These are phyloP conservation scores for Battus philenor DNA, from an alignment of 1,140 invertebrate species.

Conservation along the genomic window DNA sequence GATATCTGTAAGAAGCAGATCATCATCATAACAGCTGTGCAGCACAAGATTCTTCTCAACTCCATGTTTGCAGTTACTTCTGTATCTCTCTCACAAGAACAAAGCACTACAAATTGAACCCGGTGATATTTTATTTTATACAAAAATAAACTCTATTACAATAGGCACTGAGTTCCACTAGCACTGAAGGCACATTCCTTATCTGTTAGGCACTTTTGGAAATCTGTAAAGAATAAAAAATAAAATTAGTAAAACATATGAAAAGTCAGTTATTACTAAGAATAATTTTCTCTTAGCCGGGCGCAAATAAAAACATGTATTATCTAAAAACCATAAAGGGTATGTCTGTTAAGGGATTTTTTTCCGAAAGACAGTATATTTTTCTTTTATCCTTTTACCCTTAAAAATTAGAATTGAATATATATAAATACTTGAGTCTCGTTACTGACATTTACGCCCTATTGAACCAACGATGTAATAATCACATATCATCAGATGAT, in stretches of 20 bases:
- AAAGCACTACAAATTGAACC: conserved; percentile 28
- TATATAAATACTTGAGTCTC: too few species aligned
- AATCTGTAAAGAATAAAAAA: conserved; percentile 38
- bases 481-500: too few species aligned
- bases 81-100: conserved; percentile 30
- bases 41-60: conserved; percentile 41
- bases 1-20: conserved; percentile 45
- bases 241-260: background rate
- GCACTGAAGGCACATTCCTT: conserved; percentile 62
- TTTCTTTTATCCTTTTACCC: too few species aligned
- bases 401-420: too few species aligned
- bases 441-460: too few species aligned
- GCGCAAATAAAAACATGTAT: too few species aligned
- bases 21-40: conserved; percentile 38
- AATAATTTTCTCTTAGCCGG: too few species aligned
- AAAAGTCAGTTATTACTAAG: too few species aligned
- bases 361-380: too few species aligned
- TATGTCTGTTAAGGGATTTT: too few species aligned
- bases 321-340: too few species aligned
- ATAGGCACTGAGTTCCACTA: conserved; percentile 30
- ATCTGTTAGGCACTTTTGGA: conserved; percentile 46
- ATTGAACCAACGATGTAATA: too few species aligned
- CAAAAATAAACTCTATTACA: conserved; percentile 24
- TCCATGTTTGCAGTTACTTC: conserved; percentile 38
- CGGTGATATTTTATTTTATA: conserved; percentile 9